Base-by-base conservation (phyloP, 2,113 vertebrate species). In the Mobula hypostoma region DNA sequence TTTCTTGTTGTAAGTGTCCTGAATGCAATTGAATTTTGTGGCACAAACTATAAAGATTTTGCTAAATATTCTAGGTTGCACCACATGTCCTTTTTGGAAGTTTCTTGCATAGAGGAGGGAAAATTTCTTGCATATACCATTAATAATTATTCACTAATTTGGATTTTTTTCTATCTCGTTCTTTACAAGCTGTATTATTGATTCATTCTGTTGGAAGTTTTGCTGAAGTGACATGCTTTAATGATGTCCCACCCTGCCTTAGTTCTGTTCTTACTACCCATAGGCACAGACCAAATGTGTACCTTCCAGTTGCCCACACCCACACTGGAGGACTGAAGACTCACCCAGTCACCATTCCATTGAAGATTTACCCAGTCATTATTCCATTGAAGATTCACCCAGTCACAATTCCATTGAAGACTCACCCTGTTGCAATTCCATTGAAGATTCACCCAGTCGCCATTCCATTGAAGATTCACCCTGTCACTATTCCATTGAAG, bases 1-100 rank as follows among this genome's bases (percentile, higher is more conserved):
- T 99, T 99, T 94, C 94, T 99, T 91, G 96, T 98, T 98, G 98
- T 99, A 95, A 94, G 98, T 96, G 61, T 93, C 12, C 78, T 58
- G 36, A 66, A 66, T 17, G 6, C 12, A 90, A 88, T n/a, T 66
- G 63, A 66, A 68, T 90, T 24, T 32, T 90, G 85, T 90, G 85
- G 7, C 12, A 66, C 56, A 77, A 27, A 77, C 76, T 77, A 77
- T 77, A 77, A 1, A 8, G 11, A 15, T 32, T 27, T 63, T 7
- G 29, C 15, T 11, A 85, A 61, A 70, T 70, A 70, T 11, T 70
- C 68, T 70, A 12, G 12, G 11, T 15, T 70, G 68, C 17, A 70
- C 5, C 5, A 70, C 17, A 12, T 17, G 17, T 70, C 17, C 17
- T 24, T 83, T 82, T 32, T 40, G 32, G n/a, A 40, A 36, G 12